phyloP scores from a whole-genome alignment of 1,140 invertebrate species.

The Campoletis sonorensis region DNA sequence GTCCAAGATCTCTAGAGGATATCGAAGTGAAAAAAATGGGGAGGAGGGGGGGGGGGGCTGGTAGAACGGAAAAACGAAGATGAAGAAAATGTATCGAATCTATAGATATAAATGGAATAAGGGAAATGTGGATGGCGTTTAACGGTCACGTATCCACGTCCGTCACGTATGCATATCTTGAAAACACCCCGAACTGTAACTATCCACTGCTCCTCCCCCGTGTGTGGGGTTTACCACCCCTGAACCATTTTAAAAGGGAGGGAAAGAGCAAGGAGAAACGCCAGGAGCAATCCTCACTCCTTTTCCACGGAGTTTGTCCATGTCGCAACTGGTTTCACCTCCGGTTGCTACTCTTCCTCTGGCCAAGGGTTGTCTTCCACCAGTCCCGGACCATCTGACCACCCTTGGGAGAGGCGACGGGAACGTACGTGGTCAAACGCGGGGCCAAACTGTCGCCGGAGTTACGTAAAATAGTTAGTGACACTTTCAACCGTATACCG shows the following conservation, averaged over 20 bases:
- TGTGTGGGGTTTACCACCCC: slow-evolving; percentile 31
- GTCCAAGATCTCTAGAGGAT: neutral
- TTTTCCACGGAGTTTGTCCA: slow-evolving; percentile 8
- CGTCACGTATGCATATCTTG: slow-evolving; percentile 78
- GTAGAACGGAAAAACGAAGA: neutral
- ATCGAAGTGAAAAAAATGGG: neutral
- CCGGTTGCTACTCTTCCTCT: slow-evolving; percentile 12
- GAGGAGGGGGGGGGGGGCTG: too few species aligned
- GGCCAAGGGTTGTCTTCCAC: neutral
- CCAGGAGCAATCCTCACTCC: slow-evolving; percentile 60
- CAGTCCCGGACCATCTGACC: slow-evolving; percentile 38
- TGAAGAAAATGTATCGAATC: slow-evolving; percentile 1
- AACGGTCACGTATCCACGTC: slow-evolving; percentile 72
- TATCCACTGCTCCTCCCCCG: slow-evolving; percentile 46
- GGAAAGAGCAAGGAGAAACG: neutral
- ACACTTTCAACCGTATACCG: slow-evolving; percentile 70
- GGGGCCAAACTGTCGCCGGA: slow-evolving; percentile 76
- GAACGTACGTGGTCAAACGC: slow-evolving; percentile 76
- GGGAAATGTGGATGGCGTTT: slow-evolving; percentile 23
- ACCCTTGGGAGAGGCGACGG: slow-evolving; percentile 72
- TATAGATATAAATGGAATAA: neutral
- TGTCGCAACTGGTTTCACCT: slow-evolving; percentile 54
- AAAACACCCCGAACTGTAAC: slow-evolving; percentile 61
- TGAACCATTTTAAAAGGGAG: too few species aligned
- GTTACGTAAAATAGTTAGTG: slow-evolving; percentile 78